Evolutionary conservation across 2,888 invertebrate species (phyloP).

Genomic region (Oscheius sp.): DNA sequence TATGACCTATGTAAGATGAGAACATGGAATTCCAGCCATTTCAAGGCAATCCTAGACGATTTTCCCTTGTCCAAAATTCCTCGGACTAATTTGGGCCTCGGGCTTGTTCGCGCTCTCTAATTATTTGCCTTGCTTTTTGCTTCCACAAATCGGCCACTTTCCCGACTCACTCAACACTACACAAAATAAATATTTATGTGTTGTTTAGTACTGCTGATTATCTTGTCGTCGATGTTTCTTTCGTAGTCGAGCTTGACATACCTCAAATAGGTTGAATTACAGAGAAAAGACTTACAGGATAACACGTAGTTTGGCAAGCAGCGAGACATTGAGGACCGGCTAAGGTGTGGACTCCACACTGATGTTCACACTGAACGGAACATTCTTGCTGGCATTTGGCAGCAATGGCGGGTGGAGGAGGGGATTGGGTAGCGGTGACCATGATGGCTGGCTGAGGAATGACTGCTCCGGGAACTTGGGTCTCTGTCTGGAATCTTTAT

Average conservation of each 20-base stretch:
- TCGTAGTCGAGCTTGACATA: constrained; percentile 47
- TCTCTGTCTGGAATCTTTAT: not conserved
- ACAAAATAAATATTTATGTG: constrained; percentile 19
- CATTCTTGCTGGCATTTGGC: constrained; percentile 45
- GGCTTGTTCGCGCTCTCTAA: constrained; percentile 18
- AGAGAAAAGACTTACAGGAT: too few relatives aligned
- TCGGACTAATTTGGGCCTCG: constrained; percentile 14
- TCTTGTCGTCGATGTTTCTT: constrained; percentile 20
- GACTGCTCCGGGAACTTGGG: not conserved
- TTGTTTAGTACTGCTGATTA: not conserved
- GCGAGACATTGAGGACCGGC: constrained; percentile 42
- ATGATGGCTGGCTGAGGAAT: constrained; percentile 7
- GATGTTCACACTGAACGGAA: constrained; percentile 49
- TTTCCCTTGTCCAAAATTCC: not conserved
- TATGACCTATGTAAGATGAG: not conserved
- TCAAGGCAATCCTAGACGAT: not conserved
- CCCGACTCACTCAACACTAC: constrained; percentile 1
- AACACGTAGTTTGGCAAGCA: constrained; percentile 51
- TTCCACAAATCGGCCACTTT: constrained; percentile 12
- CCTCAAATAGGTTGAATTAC: too few relatives aligned
- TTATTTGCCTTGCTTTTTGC: constrained; percentile 22
- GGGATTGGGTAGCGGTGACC: not conserved
- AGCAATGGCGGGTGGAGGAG: constrained; percentile 27
- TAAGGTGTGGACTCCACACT: constrained; percentile 34
- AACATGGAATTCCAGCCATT: not conserved